Evolutionary conservation across 2,797 vertebrate genomes (phyloP).

Genomic region (Syndactyla subalaris): DNA sequence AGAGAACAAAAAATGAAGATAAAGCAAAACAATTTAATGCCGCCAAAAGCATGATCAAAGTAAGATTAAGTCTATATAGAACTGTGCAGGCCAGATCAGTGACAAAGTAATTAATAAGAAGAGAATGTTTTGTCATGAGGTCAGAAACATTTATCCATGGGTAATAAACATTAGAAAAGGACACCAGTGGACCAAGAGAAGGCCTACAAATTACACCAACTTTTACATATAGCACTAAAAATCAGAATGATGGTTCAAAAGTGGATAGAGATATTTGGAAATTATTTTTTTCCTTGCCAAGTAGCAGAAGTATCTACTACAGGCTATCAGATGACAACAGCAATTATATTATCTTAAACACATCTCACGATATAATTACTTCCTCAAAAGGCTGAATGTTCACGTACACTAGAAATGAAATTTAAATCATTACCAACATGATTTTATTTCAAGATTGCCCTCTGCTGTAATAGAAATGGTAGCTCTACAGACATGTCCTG

Average conservation of each 20-base stretch:
- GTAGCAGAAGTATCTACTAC: background rate
- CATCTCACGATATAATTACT: background rate
- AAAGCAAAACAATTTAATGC: background rate
- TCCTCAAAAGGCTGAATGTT: constrained; percentile 19
- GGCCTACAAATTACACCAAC: background rate
- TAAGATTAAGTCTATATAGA: background rate
- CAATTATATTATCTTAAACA: background rate
- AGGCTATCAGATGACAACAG: background rate
- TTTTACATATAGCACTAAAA: background rate
- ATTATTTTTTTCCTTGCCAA: background rate
- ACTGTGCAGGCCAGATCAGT: background rate
- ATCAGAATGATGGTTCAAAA: background rate
- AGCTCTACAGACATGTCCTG: constrained; percentile 1
- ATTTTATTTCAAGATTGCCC: constrained; percentile 43
- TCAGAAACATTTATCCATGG: background rate
- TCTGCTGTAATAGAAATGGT: constrained; percentile 19
- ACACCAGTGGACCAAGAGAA: background rate
- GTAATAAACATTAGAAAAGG: background rate
- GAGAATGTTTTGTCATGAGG: background rate
- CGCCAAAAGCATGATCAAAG: background rate
- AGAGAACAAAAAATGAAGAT: constrained; percentile 5
- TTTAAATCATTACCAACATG: constrained; percentile 1
- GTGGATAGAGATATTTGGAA: background rate
- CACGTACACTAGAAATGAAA: background rate
- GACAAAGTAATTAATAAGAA: background rate